These are phyloP conservation scores for Xiphophorus couchianus DNA, from an alignment of 2,113 vertebrate species.

Conservation along the genomic window DNA sequence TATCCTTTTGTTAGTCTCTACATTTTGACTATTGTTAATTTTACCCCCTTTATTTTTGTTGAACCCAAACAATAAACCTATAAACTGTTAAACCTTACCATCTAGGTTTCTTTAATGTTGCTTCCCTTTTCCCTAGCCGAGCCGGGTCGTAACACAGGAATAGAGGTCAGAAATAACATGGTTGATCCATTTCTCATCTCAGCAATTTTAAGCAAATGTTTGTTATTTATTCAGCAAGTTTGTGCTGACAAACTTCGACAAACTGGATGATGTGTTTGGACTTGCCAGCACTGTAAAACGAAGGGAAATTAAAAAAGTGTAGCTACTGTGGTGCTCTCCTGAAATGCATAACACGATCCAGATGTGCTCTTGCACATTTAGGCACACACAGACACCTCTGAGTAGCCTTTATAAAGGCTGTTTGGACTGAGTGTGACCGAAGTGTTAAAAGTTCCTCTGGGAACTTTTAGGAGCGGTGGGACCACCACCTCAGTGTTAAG, in stretches of 20 bases:
- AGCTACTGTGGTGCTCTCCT: constrained; percentile 56
- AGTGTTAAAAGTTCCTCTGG: constrained; percentile 64
- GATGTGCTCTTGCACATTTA: constrained; percentile 43
- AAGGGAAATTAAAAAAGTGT: constrained; percentile 47
- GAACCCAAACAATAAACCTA: too few relatives aligned
- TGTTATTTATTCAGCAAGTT: constrained; percentile 17
- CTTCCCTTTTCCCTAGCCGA: too few relatives aligned
- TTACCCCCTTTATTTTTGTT: too few relatives aligned
- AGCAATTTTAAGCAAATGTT: not conserved
- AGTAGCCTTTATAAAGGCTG: constrained; percentile 39
- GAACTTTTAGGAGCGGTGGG: constrained; percentile 41
- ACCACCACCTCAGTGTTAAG: constrained; percentile 51
- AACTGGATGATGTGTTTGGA: constrained; percentile 39
- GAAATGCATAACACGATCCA: constrained; percentile 67
- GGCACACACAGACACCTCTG: constrained; percentile 28
- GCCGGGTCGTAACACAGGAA: too few relatives aligned
- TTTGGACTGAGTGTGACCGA: constrained; percentile 28
- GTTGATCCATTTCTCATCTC: not conserved
- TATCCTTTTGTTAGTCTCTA: too few relatives aligned
- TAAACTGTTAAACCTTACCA: too few relatives aligned
- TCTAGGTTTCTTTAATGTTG: too few relatives aligned
- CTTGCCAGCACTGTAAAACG: constrained; percentile 36
- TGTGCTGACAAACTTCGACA: not conserved
- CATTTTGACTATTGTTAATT: too few relatives aligned
- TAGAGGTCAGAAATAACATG: not conserved